Evolutionary conservation across 2,113 vertebrate species (phyloP), one percentile per base, ranked within the genome.

Genomic region (Corydoras sp.): DNA sequence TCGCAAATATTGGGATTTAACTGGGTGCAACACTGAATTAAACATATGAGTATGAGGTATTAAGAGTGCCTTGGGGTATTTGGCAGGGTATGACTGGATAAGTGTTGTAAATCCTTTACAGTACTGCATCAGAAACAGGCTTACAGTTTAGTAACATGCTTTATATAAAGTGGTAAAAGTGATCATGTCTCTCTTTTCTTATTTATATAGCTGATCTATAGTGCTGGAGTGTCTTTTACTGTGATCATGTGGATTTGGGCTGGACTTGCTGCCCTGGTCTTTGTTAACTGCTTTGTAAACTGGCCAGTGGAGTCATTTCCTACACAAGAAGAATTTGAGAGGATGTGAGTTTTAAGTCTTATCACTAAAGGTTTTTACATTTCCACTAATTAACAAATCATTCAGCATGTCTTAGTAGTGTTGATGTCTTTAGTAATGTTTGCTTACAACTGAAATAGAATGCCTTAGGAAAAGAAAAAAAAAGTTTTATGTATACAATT

Each of bases 231-330:
- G 24, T 63, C 91, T 10, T 96, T 95, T 62, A 64, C 77, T 5
- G 81, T 77, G 55, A 95, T 95, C 83, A 94, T 95, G 94, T 91
- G 91, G 83, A 69, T 80, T 31, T 96, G 94, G 94, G 79, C 92
- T 0, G 89, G 83, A 31, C 86, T 96, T 5, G 93, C 94, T 4
- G 84, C 84, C 24, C 82, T 90, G 14, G 91, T 94, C 73, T 94
- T 91, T 76, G 56, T 90, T 59, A 96, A 96, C 84, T 95, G 94
- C 70, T 87, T 92, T 61, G 13, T 95, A 53, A 95, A 95, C 85
- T 96, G 94, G 94, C 94, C 94, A 0, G n/a, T 2, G 0, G 89
- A 93, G 72, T 79, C 89, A 48, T 95, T 96, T 75, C 90, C 89
- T 0, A 89, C 92, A 0, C 92, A 92, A 0, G 91, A 95, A n/a